Conservation (phyloP, 2,797 vertebrate species). For the Eulemur rubriventer region DNA sequence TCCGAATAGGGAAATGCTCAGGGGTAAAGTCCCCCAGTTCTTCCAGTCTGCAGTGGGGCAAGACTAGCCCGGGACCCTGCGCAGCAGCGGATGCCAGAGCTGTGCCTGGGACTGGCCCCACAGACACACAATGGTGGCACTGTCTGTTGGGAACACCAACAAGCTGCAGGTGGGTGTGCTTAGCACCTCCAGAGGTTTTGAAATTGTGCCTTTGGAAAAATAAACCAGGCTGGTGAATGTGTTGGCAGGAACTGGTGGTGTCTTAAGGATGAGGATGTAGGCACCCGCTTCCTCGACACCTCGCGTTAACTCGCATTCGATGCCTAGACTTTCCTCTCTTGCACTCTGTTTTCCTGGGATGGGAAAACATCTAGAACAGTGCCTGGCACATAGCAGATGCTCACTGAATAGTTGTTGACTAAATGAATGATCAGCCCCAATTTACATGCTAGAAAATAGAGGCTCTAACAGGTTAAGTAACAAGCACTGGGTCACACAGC, state of each 20-base stretch:
- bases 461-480: background rate
- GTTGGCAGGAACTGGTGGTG: background rate
- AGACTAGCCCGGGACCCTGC: background rate
- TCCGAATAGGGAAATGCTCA: slow-evolving; percentile 23
- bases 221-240: background rate
- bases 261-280: background rate
- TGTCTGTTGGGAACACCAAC: background rate
- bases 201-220: slow-evolving; percentile 40
- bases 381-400: background rate
- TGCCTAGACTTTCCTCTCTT: background rate
- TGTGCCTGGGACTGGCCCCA: background rate
- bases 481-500: background rate
- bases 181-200: background rate
- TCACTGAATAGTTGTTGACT: background rate
- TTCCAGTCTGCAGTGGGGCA: background rate
- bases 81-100: rapidly evolving
- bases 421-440: background rate
- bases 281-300: background rate
- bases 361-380: background rate
- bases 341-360: background rate
- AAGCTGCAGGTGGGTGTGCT: background rate
- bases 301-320: background rate
- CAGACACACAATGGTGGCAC: slow-evolving; percentile 40
- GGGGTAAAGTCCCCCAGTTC: background rate
- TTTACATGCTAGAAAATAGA: background rate